A percentile compares a stretch with the other conserved stretches of the same genome.
Evolutionary conservation across 2,113 vertebrate genomes (phyloP).

Genomic region (Casuarius casuarius): DNA sequence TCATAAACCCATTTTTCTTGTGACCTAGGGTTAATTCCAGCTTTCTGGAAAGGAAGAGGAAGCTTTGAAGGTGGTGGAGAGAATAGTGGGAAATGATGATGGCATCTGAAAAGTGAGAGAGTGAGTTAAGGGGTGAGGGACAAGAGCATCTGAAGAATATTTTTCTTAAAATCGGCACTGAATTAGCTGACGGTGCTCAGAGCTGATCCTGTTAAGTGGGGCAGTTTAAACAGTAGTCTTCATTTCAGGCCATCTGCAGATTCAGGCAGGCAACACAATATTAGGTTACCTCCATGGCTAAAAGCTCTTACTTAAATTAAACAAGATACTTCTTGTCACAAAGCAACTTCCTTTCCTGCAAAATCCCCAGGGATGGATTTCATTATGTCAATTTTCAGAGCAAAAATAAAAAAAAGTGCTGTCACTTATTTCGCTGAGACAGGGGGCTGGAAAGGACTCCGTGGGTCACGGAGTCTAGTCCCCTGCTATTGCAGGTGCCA

Average conservation of each 20-base stretch:
- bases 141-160: not conserved
- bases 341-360: not conserved
- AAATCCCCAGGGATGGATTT: not conserved
- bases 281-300: not conserved
- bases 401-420: not conserved
- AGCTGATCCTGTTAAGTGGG: not conserved
- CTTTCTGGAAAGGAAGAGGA: not conserved
- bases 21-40: not conserved
- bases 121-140: not conserved
- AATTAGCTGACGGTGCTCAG: not conserved
- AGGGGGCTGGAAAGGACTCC: not conserved
- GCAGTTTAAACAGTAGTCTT: not conserved
- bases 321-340: not conserved
- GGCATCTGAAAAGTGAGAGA: not conserved
- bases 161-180: not conserved
- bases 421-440: not conserved
- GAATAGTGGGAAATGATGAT: not conserved
- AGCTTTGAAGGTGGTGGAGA: not conserved
- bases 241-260: not conserved
- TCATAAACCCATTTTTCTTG: not conserved
- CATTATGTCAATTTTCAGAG: not conserved
- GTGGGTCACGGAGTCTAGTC: not conserved
- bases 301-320: not conserved
- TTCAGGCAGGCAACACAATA: not conserved
- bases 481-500: not conserved